Conservation (phyloP, 2,113 vertebrate species). For the Odontophorus gujanensis region DNA sequence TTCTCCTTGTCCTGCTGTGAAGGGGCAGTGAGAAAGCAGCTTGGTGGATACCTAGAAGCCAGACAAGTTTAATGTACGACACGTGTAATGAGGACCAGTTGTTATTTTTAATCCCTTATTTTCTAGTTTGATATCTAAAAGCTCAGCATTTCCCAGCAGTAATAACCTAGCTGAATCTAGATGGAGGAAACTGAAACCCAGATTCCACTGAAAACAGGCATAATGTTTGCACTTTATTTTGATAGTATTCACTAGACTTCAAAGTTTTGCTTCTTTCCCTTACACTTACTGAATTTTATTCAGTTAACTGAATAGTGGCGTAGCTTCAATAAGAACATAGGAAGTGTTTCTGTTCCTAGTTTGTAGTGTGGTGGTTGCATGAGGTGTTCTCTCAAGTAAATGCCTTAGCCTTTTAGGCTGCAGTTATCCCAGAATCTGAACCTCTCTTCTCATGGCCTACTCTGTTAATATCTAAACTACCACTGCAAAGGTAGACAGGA, state of each 20-base stretch:
- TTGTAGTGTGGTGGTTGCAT: not conserved
- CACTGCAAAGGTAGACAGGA: not conserved
- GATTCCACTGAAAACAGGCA: not conserved
- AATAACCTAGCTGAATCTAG: not conserved
- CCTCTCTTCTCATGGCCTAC: fast-evolving
- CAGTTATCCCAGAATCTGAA: not conserved
- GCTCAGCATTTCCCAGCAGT: not conserved
- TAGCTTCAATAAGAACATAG: not conserved
- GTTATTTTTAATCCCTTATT: not conserved
- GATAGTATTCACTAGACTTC: not conserved
- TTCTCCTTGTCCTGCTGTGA: not conserved
- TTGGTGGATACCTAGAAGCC: not conserved
- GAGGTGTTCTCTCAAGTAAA: not conserved
- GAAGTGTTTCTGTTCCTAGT: not conserved
- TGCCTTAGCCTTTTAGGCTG: not conserved
- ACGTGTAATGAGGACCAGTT: not conserved
- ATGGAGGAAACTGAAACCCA: not conserved
- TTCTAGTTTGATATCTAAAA: not conserved
- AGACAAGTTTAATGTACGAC: not conserved
- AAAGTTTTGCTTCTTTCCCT: not conserved
- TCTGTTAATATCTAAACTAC: not conserved
- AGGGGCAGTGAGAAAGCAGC: not conserved
- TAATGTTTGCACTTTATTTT: not conserved
- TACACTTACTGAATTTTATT: not conserved
- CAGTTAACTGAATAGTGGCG: not conserved